phyloP scores from a whole-genome alignment of 1,140 invertebrate species.

The Bombus superbus region DNA sequence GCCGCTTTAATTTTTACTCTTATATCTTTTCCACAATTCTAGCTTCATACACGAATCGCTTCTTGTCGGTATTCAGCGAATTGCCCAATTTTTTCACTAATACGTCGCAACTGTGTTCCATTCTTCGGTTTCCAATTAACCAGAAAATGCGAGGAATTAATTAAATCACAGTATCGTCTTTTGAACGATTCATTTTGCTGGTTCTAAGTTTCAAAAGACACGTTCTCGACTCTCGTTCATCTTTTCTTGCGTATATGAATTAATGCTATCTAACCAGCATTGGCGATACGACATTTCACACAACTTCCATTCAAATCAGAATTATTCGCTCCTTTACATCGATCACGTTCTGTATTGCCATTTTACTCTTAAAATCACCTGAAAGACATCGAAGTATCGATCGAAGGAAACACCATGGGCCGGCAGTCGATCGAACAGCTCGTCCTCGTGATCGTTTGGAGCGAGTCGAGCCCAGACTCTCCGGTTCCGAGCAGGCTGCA shows the following conservation, averaged over 20 bases:
- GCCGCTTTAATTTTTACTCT: too few species aligned
- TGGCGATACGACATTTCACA: too few species aligned
- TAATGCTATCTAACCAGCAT: too few species aligned
- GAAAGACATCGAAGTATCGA: too few species aligned
- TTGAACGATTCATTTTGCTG: background rate
- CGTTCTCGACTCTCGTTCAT: background rate
- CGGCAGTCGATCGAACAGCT: background rate
- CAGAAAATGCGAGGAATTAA: background rate
- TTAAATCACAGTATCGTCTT: background rate
- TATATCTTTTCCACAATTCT: background rate
- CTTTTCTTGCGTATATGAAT: too few species aligned
- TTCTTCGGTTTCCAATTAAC: too few species aligned
- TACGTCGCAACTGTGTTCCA: too few species aligned
- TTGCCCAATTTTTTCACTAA: background rate
- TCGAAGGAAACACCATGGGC: too few species aligned
- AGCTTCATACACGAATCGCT: background rate
- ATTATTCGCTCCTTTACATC: too few species aligned
- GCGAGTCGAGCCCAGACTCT: conserved; percentile 1
- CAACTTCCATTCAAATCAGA: too few species aligned
- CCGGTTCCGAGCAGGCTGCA: background rate
- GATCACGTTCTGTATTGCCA: too few species aligned
- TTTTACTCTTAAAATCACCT: too few species aligned
- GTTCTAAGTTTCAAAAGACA: background rate
- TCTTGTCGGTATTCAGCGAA: background rate
- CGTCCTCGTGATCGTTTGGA: conserved; percentile 36